Percentiles rank a stretch among this genome's conserved stretches.
Conservation (phyloP, 2,888 invertebrate species). For the Patella depressa region DNA sequence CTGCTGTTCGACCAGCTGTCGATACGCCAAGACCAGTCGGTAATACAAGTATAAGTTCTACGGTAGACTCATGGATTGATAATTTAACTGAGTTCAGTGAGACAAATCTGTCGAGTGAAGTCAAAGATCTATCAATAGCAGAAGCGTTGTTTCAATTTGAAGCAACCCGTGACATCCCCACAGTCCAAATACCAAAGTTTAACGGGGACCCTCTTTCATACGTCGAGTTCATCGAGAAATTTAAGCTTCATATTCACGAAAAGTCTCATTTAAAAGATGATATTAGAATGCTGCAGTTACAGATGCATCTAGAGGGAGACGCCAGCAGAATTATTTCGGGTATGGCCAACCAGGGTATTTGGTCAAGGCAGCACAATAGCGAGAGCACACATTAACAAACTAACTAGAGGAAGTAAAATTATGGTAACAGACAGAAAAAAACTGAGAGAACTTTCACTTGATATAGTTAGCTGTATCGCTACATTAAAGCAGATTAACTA, state of each 20-base stretch:
- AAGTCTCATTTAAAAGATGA: slow-evolving; percentile 22
- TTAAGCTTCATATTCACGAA: slow-evolving; percentile 21
- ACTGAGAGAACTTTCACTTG: slow-evolving; percentile 21
- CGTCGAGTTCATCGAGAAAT: slow-evolving; percentile 24
- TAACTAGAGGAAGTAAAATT: slow-evolving; percentile 12
- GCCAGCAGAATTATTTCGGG: slow-evolving; percentile 4
- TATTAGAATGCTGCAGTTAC: slow-evolving; percentile 20
- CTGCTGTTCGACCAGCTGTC: background rate
- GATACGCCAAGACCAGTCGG: background rate
- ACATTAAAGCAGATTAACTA: slow-evolving; percentile 14
- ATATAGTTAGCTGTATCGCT: slow-evolving; percentile 19
- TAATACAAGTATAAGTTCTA: background rate
- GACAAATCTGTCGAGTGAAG: background rate
- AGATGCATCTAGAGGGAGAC: slow-evolving; percentile 16
- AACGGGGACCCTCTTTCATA: slow-evolving; percentile 16
- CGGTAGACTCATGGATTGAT: slow-evolving; percentile 13
- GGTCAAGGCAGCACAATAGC: slow-evolving; percentile 18
- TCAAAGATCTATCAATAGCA: background rate
- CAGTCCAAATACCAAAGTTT: slow-evolving; percentile 15
- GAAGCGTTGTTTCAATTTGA: slow-evolving; percentile 15
- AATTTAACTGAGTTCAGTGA: background rate
- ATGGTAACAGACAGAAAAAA: slow-evolving; percentile 8
- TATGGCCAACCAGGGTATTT: slow-evolving; percentile 20
- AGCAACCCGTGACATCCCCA: background rate
- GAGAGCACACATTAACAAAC: slow-evolving; percentile 18